Conservation (phyloP, 2,797 vertebrate species). For the Anableps anableps region DNA sequence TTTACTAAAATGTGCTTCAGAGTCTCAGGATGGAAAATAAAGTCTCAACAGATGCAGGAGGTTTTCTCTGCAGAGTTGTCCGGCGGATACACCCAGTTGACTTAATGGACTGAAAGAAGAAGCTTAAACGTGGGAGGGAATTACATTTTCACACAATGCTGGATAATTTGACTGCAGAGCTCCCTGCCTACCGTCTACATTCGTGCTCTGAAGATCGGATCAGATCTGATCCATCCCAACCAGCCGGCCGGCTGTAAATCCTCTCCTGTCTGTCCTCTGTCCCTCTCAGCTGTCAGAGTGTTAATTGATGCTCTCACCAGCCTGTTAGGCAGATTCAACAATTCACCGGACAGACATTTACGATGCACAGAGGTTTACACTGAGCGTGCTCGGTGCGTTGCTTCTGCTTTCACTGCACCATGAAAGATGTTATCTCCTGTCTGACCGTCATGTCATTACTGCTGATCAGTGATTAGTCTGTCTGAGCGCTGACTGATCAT, state of each 20-base stretch:
- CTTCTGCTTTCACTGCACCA: background rate
- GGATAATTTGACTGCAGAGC: background rate
- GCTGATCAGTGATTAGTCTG: background rate
- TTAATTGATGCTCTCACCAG: background rate
- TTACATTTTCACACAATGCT: background rate
- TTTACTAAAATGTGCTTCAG: background rate
- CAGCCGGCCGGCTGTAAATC: background rate
- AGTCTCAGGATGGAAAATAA: background rate
- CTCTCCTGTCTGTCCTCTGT: background rate
- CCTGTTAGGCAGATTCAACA: background rate
- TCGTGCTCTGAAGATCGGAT: background rate
- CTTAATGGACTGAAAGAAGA: background rate
- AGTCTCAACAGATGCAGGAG: background rate
- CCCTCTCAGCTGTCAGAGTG: conserved; percentile 3
- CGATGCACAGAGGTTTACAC: background rate
- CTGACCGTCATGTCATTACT: conserved; percentile 1
- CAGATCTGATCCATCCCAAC: background rate
- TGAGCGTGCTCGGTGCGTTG: background rate
- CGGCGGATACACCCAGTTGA: background rate
- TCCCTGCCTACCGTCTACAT: background rate
- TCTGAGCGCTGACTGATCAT: background rate
- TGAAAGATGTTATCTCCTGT: background rate
- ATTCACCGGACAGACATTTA: conserved; percentile 1
- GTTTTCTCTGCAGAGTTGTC: background rate
- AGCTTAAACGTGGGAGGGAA: background rate